These are phyloP conservation scores for Platichthys stellatus DNA, from an alignment of 2,113 vertebrate species.

Conservation along the genomic window DNA sequence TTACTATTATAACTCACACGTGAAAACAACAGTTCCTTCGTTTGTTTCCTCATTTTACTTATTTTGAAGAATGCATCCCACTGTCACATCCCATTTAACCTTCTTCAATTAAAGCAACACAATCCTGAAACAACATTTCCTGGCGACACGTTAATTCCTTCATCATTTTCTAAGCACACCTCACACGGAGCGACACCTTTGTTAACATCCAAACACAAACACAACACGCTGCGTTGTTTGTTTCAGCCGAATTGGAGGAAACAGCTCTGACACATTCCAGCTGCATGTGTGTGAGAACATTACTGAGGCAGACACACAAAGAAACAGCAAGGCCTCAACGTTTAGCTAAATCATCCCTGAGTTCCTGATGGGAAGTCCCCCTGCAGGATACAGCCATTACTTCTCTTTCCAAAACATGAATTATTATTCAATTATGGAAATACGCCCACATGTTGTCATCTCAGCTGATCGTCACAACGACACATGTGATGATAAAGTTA, in stretches of 20 bases:
- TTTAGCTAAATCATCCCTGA: neutral
- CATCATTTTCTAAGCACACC: neutral
- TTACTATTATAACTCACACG: too few relatives aligned
- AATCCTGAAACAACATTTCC: neutral
- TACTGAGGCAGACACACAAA: neutral
- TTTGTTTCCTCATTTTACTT: too few relatives aligned
- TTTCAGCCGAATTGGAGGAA: neutral
- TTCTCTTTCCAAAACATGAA: too few relatives aligned
- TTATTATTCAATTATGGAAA: too few relatives aligned
- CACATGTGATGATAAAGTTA: too few relatives aligned
- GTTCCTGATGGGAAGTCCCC: conserved; percentile 1
- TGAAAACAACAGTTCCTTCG: neutral
- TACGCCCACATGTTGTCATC: too few relatives aligned
- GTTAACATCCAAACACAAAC: neutral
- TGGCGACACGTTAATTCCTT: too few relatives aligned
- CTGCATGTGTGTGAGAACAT: neutral
- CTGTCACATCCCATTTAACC: neutral
- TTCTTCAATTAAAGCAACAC: neutral
- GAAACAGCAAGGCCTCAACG: neutral
- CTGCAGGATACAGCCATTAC: neutral
- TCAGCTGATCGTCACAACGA: too few relatives aligned
- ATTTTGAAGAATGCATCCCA: neutral
- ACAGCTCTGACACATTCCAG: neutral
- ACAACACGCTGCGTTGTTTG: neutral
- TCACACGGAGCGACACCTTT: too few relatives aligned